A percentile compares a stretch with the other conserved stretches of the same genome.
phyloP scores from a whole-genome alignment of 2,113 vertebrate genomes.

The Acanthochromis polyacanthus region DNA sequence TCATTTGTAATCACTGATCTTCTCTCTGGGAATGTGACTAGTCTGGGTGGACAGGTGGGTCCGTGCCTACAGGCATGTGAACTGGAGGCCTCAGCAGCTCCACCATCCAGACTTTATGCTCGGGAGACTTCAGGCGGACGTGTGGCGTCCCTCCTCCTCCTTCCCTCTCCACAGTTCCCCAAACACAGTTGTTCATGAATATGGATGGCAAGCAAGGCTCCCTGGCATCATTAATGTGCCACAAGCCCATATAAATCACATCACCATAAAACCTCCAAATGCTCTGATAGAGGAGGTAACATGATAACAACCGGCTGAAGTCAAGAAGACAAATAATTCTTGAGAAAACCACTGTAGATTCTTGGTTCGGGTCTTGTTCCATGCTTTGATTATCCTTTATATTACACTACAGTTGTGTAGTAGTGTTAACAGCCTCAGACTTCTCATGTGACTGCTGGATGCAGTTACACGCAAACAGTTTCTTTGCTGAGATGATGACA shows the following conservation, averaged over 20 bases:
- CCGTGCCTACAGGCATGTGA: conserved; percentile 69
- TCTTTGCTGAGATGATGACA: conserved; percentile 65
- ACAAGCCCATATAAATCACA: conserved; percentile 85
- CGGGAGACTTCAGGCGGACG: conserved; percentile 78
- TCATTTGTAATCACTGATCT: conserved; percentile 56
- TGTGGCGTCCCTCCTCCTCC: conserved; percentile 58
- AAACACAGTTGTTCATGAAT: conserved; percentile 89
- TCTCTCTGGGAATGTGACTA: conserved; percentile 55
- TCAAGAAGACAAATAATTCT: conserved; percentile 68
- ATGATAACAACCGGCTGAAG: conserved; percentile 60
- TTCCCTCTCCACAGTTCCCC: conserved; percentile 65
- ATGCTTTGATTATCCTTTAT: conserved; percentile 47
- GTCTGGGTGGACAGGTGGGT: conserved; percentile 75
- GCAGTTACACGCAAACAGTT: conserved; percentile 45
- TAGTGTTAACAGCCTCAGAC: conserved; percentile 48
- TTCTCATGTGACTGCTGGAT: conserved; percentile 48
- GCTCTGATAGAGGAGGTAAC: conserved; percentile 77
- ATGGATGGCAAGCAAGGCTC: conserved; percentile 82
- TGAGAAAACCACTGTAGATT: conserved; percentile 34
- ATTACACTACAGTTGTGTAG: conserved; percentile 39
- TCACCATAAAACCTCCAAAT: conserved; percentile 84
- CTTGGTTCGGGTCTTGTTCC: conserved; percentile 32
- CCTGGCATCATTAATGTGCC: conserved; percentile 85
- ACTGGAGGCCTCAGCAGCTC: conserved; percentile 66
- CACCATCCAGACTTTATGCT: conserved; percentile 70